Evolutionary conservation across 1,140 invertebrate species (phyloP), one percentile per base, ranked within the genome.

Genomic region (Parapsyche elsis): DNA sequence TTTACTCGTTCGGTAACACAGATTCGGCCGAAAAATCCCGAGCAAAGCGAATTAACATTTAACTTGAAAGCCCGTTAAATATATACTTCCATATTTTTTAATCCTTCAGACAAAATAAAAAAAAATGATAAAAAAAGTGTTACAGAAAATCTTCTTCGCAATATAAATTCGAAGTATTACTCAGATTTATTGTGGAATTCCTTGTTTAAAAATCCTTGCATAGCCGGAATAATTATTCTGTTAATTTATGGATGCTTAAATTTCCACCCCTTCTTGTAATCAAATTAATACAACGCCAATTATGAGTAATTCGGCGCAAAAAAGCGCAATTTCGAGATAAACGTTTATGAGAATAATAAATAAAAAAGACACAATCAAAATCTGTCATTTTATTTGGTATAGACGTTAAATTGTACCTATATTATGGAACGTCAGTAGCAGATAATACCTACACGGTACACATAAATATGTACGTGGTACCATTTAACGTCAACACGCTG

Each of bases 31-130:
- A 67, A 67, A 67, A 61, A 67, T 67, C 24, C 21, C 10, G 21
- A 67, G 57, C n/a, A 67, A 67, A 67, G 24, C 64, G 64, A 67
- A 67, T 67, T 30, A 67, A 67, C 64, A 67, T 67, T 67, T 67
- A 67, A 67, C 64, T 67, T 67, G 21, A 67, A 67, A 67, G 24
- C 0, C 64, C n/a, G 24, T 67, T 67, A 67, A 26, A 38, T 38
- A 38, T 38, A 38, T 38, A 38, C 30, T 38, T 67, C 16, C 49
- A 16, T 53, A 14, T 53, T 53, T 5, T 53, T 53, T 53, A 14
- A 53, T 53, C 49, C 49, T 53, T 10, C 49, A 53, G 7, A 38
- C 30, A 38, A 4, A 38, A 4, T 38, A 4, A 38, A 38, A 38
- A 38, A 38, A 7, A 38, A 38, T 38, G 2, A 4, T 38, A 5